A percentile compares a stretch with the other conserved stretches of the same genome.
phyloP scores from a whole-genome alignment of 2,113 vertebrate genomes.

The Sphaerodactylus townsendi region DNA sequence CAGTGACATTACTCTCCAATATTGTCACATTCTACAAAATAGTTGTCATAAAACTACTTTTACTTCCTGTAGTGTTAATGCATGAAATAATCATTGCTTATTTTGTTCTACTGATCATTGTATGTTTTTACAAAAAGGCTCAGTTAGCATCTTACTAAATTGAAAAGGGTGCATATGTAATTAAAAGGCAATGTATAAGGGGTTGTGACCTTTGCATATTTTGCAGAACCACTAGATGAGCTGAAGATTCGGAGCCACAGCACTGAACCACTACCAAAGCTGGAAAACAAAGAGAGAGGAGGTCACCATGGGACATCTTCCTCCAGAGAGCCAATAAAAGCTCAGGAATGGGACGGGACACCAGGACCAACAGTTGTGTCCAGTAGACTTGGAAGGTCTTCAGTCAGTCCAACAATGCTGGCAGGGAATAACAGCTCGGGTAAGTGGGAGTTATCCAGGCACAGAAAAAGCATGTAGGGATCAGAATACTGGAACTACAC shows the following conservation, averaged over 20 bases:
- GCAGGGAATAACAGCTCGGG: constrained; percentile 86
- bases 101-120: neutral
- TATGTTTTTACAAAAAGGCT: neutral
- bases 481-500: too few species aligned
- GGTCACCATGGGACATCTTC: constrained; percentile 75
- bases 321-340: constrained; percentile 86
- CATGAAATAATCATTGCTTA: neutral
- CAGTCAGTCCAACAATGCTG: constrained; percentile 90
- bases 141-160: neutral
- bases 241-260: constrained; percentile 86
- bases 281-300: constrained; percentile 84
- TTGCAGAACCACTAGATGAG: constrained; percentile 80
- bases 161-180: neutral
- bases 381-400: constrained; percentile 87
- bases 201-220: constrained; percentile 32
- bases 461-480: neutral
- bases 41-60: neutral
- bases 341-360: constrained; percentile 90
- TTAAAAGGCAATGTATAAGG: neutral
- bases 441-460: constrained; percentile 40
- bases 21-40: neutral
- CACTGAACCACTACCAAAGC: constrained; percentile 86
- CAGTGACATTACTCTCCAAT: neutral
- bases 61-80: neutral
- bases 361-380: constrained; percentile 82